Percentiles rank a stretch among this genome's conserved stretches.
Evolutionary conservation across 64 coral and sea anemone genomes (phyloP).

Genomic region (Dendrophyllia cribrosa): DNA sequence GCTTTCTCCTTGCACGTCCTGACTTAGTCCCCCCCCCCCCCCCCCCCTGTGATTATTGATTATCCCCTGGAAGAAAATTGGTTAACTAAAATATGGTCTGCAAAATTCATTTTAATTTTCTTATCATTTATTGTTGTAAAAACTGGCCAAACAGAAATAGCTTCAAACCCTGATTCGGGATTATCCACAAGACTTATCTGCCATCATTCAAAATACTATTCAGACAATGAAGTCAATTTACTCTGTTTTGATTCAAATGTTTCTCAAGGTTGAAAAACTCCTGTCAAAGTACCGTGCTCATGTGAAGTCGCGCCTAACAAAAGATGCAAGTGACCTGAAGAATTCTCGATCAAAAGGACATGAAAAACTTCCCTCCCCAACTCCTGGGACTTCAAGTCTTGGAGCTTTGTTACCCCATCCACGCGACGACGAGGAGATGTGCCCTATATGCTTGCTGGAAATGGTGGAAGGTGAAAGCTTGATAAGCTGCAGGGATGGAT

Average conservation of each 20-base stretch:
- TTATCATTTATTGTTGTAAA: too few species aligned
- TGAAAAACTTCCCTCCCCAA: slow-evolving; percentile 18
- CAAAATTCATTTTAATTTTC: too few species aligned
- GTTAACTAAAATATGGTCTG: too few species aligned
- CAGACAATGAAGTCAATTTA: too few species aligned
- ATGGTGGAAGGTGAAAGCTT: slow-evolving; percentile 99
- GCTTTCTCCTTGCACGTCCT: too few species aligned
- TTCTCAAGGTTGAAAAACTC: slow-evolving; percentile 85
- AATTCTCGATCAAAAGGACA: slow-evolving; percentile 28
- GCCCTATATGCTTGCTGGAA: slow-evolving; percentile 96
- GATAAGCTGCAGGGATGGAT: slow-evolving; percentile 86
- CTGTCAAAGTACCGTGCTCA: slow-evolving; percentile 95
- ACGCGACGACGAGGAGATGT: slow-evolving; percentile 91
- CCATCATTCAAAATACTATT: too few species aligned
- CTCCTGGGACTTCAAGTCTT: slow-evolving; percentile 51
- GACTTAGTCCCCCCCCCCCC: too few species aligned
- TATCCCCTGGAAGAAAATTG: too few species aligned
- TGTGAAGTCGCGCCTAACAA: slow-evolving; percentile 83
- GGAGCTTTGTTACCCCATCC: background rate
- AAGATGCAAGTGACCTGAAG: slow-evolving; percentile 42
- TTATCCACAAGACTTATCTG: too few species aligned
- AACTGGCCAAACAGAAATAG: too few species aligned
- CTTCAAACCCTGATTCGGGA: too few species aligned
- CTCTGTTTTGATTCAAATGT: background rate
- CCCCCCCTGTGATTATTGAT: too few species aligned